A percentile compares a stretch with the other conserved stretches of the same genome.
Evolutionary conservation across 2,888 invertebrate species (phyloP).

Genomic region (Lepetodrilus schrolli): DNA sequence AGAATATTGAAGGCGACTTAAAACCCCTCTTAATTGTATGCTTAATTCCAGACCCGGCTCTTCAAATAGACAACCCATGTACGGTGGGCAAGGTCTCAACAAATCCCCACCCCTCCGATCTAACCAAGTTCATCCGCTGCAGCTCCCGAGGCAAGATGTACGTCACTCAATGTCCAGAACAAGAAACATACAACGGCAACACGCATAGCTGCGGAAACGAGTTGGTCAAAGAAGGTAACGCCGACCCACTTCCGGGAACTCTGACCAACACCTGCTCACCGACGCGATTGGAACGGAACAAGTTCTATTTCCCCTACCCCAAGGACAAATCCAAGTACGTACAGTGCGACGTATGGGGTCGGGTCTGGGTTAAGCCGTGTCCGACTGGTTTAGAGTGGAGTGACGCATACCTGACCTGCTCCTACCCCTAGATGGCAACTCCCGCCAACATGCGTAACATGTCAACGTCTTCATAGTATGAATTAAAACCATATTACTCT

Average conservation of each 20-base stretch:
- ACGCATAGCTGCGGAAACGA: slow-evolving; percentile 11
- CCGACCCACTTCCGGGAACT: neutral
- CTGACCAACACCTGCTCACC: neutral
- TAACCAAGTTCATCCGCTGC: slow-evolving; percentile 44
- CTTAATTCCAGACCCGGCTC: neutral
- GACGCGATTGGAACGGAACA: neutral
- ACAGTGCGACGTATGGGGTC: slow-evolving; percentile 23
- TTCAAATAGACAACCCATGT: slow-evolving; percentile 21
- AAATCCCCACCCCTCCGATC: slow-evolving; percentile 38
- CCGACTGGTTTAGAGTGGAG: slow-evolving; percentile 6
- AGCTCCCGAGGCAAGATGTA: slow-evolving; percentile 33
- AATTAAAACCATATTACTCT: no score
- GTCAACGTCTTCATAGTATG: no score
- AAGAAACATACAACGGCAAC: neutral
- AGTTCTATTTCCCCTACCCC: slow-evolving; percentile 11
- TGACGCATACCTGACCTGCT: neutral
- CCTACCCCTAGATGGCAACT: neutral
- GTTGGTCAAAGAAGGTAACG: neutral
- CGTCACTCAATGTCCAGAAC: slow-evolving; percentile 26
- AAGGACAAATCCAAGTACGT: neutral
- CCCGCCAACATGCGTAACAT: no score
- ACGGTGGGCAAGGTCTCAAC: slow-evolving; percentile 3
- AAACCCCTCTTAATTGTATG: neutral
- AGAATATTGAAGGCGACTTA: no score
- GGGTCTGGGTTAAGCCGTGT: slow-evolving; percentile 24